A percentile compares a stretch with the other conserved stretches of the same genome.
Conservation (phyloP, 2,113 vertebrate species). For the Plestiodon gilberti region DNA sequence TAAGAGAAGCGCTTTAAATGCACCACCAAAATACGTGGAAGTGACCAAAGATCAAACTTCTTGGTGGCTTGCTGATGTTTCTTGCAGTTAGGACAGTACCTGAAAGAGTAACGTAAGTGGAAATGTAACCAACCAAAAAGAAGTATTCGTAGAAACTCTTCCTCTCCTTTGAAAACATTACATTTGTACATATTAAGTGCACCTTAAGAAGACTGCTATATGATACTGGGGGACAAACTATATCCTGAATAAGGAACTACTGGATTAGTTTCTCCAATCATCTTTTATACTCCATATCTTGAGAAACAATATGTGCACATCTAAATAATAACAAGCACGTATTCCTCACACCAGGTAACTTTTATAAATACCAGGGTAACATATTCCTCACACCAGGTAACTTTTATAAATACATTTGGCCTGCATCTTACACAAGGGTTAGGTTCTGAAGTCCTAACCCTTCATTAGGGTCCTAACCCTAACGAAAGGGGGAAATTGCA, state of each 20-base stretch:
- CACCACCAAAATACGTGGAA: constrained; percentile 95
- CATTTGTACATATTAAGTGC: background rate
- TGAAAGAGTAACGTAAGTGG: constrained; percentile 57
- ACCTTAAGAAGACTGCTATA: background rate
- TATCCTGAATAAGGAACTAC: background rate
- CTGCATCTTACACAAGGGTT: too few relatives aligned
- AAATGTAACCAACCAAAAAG: background rate
- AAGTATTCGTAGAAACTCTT: background rate
- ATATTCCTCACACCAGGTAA: too few relatives aligned
- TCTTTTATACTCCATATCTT: too few relatives aligned
- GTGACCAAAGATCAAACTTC: constrained; percentile 96
- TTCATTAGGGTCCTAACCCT: too few relatives aligned
- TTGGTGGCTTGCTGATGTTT: constrained; percentile 99
- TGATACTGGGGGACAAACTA: background rate
- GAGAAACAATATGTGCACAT: too few relatives aligned
- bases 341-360: too few relatives aligned
- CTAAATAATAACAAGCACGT: too few relatives aligned
- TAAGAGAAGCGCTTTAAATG: constrained; percentile 99
- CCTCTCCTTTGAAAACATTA: background rate
- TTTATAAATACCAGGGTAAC: too few relatives aligned
- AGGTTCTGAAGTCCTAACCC: too few relatives aligned
- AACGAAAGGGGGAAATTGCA: too few relatives aligned
- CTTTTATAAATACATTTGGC: too few relatives aligned
- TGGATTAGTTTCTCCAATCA: too few relatives aligned
- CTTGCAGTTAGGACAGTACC: constrained; percentile 99